phyloP scores from a whole-genome alignment of 2,888 invertebrate species.

The Nudaria mundana region DNA sequence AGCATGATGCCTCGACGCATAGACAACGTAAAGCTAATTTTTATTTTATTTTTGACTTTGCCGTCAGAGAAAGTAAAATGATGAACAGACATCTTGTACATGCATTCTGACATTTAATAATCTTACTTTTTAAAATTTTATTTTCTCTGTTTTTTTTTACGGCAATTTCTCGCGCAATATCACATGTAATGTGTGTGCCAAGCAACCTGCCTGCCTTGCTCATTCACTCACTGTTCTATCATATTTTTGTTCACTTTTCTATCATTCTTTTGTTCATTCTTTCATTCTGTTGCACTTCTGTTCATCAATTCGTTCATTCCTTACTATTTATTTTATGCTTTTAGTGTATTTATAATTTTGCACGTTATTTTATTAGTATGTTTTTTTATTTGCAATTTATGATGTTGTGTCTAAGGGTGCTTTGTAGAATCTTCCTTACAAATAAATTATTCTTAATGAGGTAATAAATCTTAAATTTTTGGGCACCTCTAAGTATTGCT shows the following conservation, averaged over 20 bases:
- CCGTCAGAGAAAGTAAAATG: conserved; percentile 78
- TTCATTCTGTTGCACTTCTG: background rate
- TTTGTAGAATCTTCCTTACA: too few relatives aligned
- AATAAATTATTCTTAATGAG: too few relatives aligned
- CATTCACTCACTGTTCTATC: too few relatives aligned
- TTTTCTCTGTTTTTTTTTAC: conserved; percentile 65
- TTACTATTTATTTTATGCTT: conserved; percentile 28
- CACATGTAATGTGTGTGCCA: conserved; percentile 36
- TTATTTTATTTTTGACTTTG: conserved; percentile 44
- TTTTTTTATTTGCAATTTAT: too few relatives aligned
- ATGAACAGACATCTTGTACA: too few relatives aligned
- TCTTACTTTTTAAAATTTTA: conserved; percentile 37
- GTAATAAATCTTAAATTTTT: too few relatives aligned
- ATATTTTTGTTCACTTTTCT: conserved; percentile 10
- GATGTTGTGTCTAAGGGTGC: too few relatives aligned
- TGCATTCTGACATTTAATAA: background rate
- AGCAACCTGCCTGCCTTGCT: conserved; percentile 31
- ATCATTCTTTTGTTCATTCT: conserved; percentile 29
- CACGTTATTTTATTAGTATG: too few relatives aligned
- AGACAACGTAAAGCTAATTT: conserved; percentile 42
- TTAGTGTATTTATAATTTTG: conserved; percentile 1
- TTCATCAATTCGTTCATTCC: conserved; percentile 8
- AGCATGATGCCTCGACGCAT: conserved; percentile 45
- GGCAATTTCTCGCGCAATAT: conserved; percentile 52
- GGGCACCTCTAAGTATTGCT: too few relatives aligned